A percentile compares a stretch with the other conserved stretches of the same genome.
Evolutionary conservation across 2,797 vertebrate genomes (phyloP).

Genomic region (Dendrocincla tyrannina): DNA sequence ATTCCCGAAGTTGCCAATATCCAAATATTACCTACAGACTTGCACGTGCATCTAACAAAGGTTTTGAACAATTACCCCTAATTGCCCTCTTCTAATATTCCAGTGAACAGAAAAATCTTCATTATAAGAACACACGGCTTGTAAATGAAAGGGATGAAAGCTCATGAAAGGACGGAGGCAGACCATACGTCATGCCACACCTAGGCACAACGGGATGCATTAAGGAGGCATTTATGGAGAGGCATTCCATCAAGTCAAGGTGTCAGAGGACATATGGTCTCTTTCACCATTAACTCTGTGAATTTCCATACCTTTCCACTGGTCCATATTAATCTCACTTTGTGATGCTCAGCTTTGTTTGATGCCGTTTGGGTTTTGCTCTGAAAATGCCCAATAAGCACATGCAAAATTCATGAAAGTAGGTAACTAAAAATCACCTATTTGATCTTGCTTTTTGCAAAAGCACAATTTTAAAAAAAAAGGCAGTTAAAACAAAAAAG

Average conservation of each 20-base stretch:
- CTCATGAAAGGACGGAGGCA: constrained; percentile 26
- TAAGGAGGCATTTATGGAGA: constrained; percentile 62
- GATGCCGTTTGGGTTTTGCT: background rate
- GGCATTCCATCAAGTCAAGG: constrained; percentile 50
- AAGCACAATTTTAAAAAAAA: background rate
- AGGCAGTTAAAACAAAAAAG: background rate
- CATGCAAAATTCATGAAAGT: background rate
- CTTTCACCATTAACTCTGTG: constrained; percentile 45
- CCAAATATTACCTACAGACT: background rate
- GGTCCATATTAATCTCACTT: background rate
- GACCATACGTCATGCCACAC: constrained; percentile 49
- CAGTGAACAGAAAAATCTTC: constrained; percentile 41
- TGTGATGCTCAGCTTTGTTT: background rate
- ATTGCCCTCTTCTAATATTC: constrained; percentile 35
- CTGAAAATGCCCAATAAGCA: background rate
- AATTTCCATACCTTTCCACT: constrained; percentile 56
- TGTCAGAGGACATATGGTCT: constrained; percentile 44
- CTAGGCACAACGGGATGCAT: constrained; percentile 41
- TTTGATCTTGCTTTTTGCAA: background rate
- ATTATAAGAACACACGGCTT: constrained; percentile 14
- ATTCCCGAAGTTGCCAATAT: background rate
- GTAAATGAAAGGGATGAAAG: constrained; percentile 54
- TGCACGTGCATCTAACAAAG: background rate
- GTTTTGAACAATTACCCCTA: constrained; percentile 45
- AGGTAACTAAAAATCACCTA: background rate